These are phyloP conservation scores for Sipha maydis DNA, from an alignment of 2,888 invertebrate species.

Conservation along the genomic window DNA sequence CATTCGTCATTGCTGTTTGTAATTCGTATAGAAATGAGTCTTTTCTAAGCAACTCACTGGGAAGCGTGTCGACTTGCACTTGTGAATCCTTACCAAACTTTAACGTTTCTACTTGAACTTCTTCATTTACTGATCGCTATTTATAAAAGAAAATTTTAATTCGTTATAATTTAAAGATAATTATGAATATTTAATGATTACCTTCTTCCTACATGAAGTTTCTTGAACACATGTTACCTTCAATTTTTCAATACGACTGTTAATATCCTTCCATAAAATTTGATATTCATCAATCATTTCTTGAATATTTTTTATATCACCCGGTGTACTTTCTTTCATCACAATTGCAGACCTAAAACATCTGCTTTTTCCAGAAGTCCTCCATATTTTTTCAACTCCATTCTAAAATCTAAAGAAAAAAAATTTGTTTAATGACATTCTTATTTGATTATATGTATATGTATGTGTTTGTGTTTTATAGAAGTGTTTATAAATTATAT, in stretches of 20 bases:
- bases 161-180: neutral
- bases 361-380: conserved; percentile 72
- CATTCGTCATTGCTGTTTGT: conserved; percentile 73
- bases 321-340: conserved; percentile 72
- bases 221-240: conserved; percentile 54
- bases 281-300: conserved; percentile 76
- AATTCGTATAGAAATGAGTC: conserved; percentile 85
- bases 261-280: conserved; percentile 74
- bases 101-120: conserved; percentile 78
- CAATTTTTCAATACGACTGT: conserved; percentile 67
- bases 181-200: neutral
- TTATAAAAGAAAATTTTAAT: neutral
- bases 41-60: conserved; percentile 68
- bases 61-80: conserved; percentile 83
- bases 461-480: too few relatives aligned
- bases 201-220: conserved; percentile 47
- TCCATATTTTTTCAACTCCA: conserved; percentile 71
- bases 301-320: conserved; percentile 72
- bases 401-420: conserved; percentile 67
- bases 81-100: conserved; percentile 81
- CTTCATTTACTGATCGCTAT: conserved; percentile 67
- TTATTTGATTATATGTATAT: too few relatives aligned
- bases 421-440: neutral
- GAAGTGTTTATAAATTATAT: too few relatives aligned
- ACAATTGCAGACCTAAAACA: conserved; percentile 72